A percentile compares a stretch with the other conserved stretches of the same genome.
Evolutionary conservation across 2,888 invertebrate genomes (phyloP).

Genomic region (Zonitis immaculata): DNA sequence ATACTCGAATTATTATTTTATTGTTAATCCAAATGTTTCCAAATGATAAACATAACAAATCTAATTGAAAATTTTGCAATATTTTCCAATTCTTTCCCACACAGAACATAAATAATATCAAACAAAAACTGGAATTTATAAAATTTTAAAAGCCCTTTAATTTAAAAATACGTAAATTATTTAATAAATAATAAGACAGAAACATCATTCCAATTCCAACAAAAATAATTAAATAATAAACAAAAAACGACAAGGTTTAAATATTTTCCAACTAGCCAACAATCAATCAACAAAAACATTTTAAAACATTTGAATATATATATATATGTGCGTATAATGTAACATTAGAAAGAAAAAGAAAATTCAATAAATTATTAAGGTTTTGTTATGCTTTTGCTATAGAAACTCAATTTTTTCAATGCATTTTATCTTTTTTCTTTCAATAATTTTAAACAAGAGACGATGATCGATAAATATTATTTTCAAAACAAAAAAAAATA

Average conservation of each 20-base stretch:
- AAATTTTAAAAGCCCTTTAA: neutral
- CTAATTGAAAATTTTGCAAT: slow-evolving; percentile 8
- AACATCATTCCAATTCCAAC: neutral
- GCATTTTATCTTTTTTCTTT: too few species aligned
- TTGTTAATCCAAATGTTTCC: neutral
- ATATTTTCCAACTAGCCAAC: neutral
- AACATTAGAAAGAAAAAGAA: neutral
- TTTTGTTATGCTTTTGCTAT: neutral
- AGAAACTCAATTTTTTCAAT: too few species aligned
- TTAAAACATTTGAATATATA: neutral
- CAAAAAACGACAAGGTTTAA: neutral
- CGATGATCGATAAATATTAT: neutral
- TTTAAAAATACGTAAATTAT: neutral
- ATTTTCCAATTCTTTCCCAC: neutral
- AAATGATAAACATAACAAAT: neutral
- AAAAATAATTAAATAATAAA: neutral
- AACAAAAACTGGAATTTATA: neutral
- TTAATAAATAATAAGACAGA: neutral
- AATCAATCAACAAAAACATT: neutral
- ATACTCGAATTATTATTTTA: neutral
- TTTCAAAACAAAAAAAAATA: neutral
- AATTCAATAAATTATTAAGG: neutral
- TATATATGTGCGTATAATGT: too few species aligned
- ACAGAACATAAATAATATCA: neutral
- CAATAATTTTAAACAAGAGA: neutral